Evolutionary conservation across 2,113 vertebrate genomes (phyloP).

Genomic region (Onychostruthus taczanowskii): DNA sequence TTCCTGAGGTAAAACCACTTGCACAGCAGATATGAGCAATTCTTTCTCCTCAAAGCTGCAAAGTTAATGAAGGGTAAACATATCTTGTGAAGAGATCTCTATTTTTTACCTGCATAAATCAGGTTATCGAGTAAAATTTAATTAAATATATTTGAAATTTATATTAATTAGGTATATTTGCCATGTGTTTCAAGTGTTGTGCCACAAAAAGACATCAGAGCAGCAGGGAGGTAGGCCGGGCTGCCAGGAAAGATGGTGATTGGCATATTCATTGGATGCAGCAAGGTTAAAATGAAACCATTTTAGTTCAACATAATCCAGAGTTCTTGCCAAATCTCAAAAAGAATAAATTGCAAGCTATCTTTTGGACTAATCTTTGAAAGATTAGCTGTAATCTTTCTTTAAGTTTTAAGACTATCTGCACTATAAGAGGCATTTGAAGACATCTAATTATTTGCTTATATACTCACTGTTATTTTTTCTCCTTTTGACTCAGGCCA

Average conservation of each 20-base stretch:
- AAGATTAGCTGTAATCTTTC: neutral
- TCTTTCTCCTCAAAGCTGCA: neutral
- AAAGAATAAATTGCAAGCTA: neutral
- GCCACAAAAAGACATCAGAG: neutral
- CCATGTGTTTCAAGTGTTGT: neutral
- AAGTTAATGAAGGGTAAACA: neutral
- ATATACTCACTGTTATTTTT: neutral
- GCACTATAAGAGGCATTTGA: neutral
- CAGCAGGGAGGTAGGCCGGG: neutral
- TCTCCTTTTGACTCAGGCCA: neutral
- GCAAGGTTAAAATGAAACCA: neutral
- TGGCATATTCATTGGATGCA: neutral
- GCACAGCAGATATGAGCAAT: neutral
- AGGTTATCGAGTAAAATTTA: neutral
- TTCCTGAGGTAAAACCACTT: neutral
- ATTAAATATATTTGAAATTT: neutral
- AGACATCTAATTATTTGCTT: neutral
- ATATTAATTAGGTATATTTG: neutral
- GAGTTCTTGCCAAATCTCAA: neutral
- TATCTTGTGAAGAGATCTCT: neutral
- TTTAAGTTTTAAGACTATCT: neutral
- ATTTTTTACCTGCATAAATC: neutral
- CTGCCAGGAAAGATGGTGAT: neutral
- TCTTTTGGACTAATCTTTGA: neutral
- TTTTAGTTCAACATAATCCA: neutral